phyloP scores from a whole-genome alignment of 2,888 invertebrate species.

The Eupithecia subfuscata region DNA sequence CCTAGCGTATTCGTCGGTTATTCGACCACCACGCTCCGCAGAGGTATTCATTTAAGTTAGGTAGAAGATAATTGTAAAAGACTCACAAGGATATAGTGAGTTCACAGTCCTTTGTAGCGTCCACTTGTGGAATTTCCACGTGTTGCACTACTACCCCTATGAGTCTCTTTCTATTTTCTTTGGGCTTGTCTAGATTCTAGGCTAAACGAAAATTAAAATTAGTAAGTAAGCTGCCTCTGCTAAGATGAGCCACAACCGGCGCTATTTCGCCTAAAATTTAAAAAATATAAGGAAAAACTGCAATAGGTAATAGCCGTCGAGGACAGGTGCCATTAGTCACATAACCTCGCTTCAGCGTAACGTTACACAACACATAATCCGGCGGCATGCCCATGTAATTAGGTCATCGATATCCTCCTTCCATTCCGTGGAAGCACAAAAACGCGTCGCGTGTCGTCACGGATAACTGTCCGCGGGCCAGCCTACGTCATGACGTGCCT shows the following conservation, averaged over 20 bases:
- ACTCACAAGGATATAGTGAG: neutral
- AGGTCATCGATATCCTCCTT: conserved; percentile 36
- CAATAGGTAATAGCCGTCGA: neutral
- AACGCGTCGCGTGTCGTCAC: conserved; percentile 27
- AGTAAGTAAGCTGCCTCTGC: neutral
- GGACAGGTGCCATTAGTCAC: conserved; percentile 13
- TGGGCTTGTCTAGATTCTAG: neutral
- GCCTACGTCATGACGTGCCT: neutral
- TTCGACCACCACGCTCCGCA: neutral
- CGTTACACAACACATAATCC: conserved; percentile 21
- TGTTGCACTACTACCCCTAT: too few relatives aligned
- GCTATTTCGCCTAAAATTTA: neutral
- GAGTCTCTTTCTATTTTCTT: too few relatives aligned
- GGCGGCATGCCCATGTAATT: conserved; percentile 24
- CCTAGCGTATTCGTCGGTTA: neutral
- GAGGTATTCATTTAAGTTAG: too few relatives aligned
- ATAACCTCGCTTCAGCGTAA: conserved; percentile 8
- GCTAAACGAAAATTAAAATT: neutral
- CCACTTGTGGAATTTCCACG: too few relatives aligned
- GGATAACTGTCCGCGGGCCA: conserved; percentile 22
- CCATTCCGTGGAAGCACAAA: conserved; percentile 19
- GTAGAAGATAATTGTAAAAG: neutral
- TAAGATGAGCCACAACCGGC: neutral
- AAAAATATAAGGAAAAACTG: neutral
- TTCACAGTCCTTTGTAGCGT: neutral